phyloP scores from a whole-genome alignment of 2,888 invertebrate genomes.

The Lomographa bimaculata region DNA sequence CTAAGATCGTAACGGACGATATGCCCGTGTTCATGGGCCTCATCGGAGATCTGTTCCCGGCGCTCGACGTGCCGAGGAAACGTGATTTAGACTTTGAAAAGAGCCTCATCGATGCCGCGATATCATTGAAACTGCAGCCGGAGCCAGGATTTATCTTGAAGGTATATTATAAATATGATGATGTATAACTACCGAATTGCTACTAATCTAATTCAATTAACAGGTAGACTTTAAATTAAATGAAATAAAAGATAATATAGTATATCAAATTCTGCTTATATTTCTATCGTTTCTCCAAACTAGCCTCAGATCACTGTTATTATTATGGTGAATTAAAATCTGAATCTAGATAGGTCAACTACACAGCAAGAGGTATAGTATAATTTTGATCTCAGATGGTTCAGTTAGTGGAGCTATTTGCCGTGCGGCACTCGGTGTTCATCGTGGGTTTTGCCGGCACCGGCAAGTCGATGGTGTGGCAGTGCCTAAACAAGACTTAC shows the following conservation, averaged over 20 bases:
- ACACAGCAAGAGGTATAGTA: too few relatives aligned
- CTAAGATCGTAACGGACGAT: conserved; percentile 97
- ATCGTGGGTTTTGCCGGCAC: conserved; percentile 94
- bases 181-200: too few relatives aligned
- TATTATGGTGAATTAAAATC: too few relatives aligned
- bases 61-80: conserved; percentile 95
- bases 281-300: too few relatives aligned
- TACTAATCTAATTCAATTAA: too few relatives aligned
- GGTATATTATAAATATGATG: too few relatives aligned
- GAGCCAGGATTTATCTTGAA: conserved; percentile 95
- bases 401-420: conserved; percentile 95
- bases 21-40: conserved; percentile 96
- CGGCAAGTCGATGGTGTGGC: conserved; percentile 97
- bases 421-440: conserved; percentile 97
- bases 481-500: conserved; percentile 93
- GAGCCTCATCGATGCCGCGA: conserved; percentile 88
- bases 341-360: too few relatives aligned
- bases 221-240: too few relatives aligned
- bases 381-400: conserved; percentile 85
- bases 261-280: too few relatives aligned
- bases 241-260: too few relatives aligned
- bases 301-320: too few relatives aligned
- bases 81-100: conserved; percentile 93
- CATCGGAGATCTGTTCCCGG: conserved; percentile 96
- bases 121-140: conserved; percentile 93